phyloP scores from a whole-genome alignment of 2,113 vertebrate species.

The Mionectes macconnelli region DNA sequence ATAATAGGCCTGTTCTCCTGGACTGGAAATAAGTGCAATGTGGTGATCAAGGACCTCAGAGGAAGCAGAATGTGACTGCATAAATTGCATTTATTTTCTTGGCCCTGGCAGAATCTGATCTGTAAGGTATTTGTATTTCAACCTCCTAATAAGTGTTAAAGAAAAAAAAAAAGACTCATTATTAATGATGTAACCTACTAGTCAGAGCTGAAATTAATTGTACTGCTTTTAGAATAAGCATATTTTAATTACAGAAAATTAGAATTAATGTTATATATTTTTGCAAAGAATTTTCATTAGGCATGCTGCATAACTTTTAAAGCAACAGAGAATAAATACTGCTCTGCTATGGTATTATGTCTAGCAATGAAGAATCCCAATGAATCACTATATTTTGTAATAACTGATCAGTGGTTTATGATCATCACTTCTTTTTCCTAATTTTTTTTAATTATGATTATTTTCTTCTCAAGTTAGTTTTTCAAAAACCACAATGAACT shows the following conservation, averaged over 20 bases:
- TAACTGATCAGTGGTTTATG: background rate
- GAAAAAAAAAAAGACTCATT: conserved; percentile 16
- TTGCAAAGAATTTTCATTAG: conserved; percentile 53
- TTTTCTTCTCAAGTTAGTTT: background rate
- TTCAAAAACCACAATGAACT: background rate
- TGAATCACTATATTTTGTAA: background rate
- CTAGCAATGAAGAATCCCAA: background rate
- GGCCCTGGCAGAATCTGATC: conserved; percentile 33
- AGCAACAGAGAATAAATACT: background rate
- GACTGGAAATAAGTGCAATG: conserved; percentile 29
- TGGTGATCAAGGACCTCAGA: conserved; percentile 13
- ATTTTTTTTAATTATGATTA: background rate
- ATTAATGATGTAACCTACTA: conserved; percentile 42
- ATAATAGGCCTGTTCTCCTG: conserved; percentile 26
- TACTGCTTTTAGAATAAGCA: conserved; percentile 41
- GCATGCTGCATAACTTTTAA: conserved; percentile 13
- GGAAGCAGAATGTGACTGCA: conserved; percentile 35
- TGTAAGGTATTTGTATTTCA: conserved; percentile 64
- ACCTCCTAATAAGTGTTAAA: conserved; percentile 48
- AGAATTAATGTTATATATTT: conserved; percentile 57
- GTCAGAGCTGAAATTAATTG: conserved; percentile 34
- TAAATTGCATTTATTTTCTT: conserved; percentile 63
- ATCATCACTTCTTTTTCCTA: background rate
- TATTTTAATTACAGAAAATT: conserved; percentile 67
- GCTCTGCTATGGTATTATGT: background rate